Evolutionary conservation across 2,797 vertebrate genomes (phyloP).

Genomic region (Pempheris klunzingeri): DNA sequence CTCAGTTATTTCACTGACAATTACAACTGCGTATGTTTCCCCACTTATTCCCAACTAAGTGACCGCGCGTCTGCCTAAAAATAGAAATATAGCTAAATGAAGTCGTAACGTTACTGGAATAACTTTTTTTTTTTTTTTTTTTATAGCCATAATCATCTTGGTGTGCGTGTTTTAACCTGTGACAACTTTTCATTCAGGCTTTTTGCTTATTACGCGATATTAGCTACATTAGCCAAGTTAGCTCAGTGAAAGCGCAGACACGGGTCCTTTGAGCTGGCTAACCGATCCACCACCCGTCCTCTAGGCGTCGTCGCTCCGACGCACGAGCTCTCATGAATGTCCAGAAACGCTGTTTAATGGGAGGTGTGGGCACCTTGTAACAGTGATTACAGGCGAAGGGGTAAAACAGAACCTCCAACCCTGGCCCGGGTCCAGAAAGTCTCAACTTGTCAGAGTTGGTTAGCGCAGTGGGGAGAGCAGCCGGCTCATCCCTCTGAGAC

Average conservation of each 20-base stretch:
- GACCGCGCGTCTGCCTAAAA: no score
- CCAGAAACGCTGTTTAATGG: no score
- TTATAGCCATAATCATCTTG: accelerated
- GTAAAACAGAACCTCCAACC: background rate
- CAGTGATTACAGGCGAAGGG: background rate
- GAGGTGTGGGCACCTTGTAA: background rate
- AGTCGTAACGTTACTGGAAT: no score
- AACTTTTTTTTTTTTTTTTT: no score
- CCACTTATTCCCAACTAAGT: background rate
- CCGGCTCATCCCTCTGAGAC: background rate
- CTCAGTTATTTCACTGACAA: background rate
- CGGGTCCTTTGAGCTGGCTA: background rate
- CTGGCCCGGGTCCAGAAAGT: background rate
- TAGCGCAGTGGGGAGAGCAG: background rate
- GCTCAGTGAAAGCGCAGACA: background rate
- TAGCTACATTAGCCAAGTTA: background rate
- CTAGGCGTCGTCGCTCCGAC: background rate
- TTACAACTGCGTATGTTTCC: background rate
- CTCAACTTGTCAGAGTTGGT: accelerated
- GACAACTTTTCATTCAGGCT: background rate
- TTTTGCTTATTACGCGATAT: background rate
- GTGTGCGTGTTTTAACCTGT: background rate
- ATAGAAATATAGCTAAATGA: background rate
- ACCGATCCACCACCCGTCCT: background rate
- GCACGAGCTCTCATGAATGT: background rate